phyloP scores from a whole-genome alignment of 2,113 vertebrate species.

The Entelurus aequoreus region DNA sequence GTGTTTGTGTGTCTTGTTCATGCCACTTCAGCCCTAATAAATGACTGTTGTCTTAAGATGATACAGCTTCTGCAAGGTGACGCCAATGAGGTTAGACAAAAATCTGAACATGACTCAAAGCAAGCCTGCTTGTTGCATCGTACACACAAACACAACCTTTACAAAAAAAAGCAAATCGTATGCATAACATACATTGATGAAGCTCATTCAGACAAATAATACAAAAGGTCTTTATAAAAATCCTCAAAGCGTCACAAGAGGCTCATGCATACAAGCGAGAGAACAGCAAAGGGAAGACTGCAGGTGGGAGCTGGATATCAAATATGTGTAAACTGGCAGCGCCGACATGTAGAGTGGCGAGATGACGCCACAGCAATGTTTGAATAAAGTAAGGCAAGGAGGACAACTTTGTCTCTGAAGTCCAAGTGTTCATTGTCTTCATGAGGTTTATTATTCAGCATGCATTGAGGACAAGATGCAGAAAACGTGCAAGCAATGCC shows the following conservation, averaged over 20 bases:
- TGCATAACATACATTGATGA: constrained; percentile 1
- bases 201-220: neutral
- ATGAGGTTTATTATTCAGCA: constrained; percentile 35
- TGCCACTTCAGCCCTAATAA: constrained; percentile 7
- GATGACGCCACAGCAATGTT: constrained; percentile 27
- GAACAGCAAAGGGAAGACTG: constrained; percentile 35
- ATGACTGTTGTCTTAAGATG: constrained; percentile 34
- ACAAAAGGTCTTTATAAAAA: neutral
- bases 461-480: constrained; percentile 68
- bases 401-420: constrained; percentile 2
- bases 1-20: constrained; percentile 14
- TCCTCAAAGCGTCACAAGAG: constrained; percentile 26
- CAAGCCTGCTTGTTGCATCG: constrained; percentile 28
- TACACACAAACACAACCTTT: neutral
- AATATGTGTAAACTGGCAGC: constrained; percentile 12
- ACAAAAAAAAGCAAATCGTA: neutral
- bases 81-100: constrained; percentile 29
- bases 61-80: constrained; percentile 25
- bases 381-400: constrained; percentile 12
- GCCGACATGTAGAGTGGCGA: constrained; percentile 17
- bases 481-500: constrained; percentile 66
- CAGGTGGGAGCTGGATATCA: constrained; percentile 8
- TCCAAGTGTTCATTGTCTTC: constrained; percentile 36
- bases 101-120: constrained; percentile 27
- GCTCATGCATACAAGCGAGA: constrained; percentile 60